Conservation (phyloP, 2,888 invertebrate species). For the Drosophila kuntzei region DNA sequence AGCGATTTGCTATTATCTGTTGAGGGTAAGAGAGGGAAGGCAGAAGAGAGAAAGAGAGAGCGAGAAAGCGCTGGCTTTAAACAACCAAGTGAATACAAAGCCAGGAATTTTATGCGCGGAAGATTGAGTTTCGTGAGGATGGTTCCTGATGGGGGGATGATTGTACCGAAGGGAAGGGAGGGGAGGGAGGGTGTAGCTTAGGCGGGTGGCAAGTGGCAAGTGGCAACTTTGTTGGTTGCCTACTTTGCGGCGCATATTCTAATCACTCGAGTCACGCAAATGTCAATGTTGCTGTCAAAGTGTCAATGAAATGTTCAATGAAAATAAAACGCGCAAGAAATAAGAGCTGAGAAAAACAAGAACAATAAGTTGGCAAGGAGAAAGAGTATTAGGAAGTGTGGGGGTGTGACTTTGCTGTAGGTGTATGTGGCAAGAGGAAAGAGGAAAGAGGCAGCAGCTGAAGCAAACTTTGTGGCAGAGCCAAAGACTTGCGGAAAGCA, state of each 20-base stretch:
- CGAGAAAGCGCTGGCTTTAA: slow-evolving; percentile 10
- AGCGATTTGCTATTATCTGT: slow-evolving; percentile 21
- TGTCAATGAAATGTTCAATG: slow-evolving; percentile 82
- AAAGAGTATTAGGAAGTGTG: neutral
- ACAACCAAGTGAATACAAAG: slow-evolving; percentile 25
- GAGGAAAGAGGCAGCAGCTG: slow-evolving; percentile 7
- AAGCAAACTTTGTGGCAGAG: slow-evolving; percentile 39
- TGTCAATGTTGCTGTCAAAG: slow-evolving; percentile 81
- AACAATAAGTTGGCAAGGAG: slow-evolving; percentile 3
- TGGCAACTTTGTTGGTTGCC: slow-evolving; percentile 50
- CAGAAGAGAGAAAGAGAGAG: neutral
- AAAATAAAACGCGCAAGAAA: slow-evolving; percentile 77
- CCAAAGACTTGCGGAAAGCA: slow-evolving; percentile 70
- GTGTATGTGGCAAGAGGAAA: slow-evolving; percentile 4
- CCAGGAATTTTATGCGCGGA: slow-evolving; percentile 46
- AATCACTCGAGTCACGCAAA: slow-evolving; percentile 80
- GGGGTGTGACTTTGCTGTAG: neutral
- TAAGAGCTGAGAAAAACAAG: slow-evolving; percentile 38
- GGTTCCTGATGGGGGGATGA: neutral
- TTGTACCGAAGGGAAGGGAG: neutral
- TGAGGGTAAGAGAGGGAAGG: neutral
- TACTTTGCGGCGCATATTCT: slow-evolving; percentile 73
- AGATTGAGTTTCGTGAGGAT: slow-evolving; percentile 31
- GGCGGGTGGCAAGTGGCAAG: slow-evolving; percentile 20
- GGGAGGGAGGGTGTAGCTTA: neutral